Percentiles rank a stretch among this genome's conserved stretches.
phyloP scores from a whole-genome alignment of 2,113 vertebrate genomes.

The Macquaria ambigua region DNA sequence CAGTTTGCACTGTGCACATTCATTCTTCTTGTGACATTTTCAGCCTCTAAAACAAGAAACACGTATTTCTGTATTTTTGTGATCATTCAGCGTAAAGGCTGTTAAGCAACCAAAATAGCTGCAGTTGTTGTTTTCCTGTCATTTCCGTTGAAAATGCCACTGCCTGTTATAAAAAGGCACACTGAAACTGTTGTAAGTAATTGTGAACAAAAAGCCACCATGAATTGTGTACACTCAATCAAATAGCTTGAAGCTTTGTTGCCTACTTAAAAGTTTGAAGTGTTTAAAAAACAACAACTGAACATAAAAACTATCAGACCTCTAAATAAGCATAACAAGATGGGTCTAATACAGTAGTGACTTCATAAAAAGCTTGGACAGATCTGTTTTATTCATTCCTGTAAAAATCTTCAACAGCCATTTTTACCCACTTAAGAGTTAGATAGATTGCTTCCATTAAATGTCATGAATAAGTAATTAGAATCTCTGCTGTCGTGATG shows the following conservation, averaged over 20 bases:
- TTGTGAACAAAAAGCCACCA: slow-evolving; percentile 11
- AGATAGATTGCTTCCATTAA: slow-evolving; percentile 47
- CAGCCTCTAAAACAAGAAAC: slow-evolving; percentile 23
- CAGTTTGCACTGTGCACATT: slow-evolving; percentile 21
- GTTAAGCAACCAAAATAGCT: slow-evolving; percentile 33
- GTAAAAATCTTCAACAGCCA: slow-evolving; percentile 1
- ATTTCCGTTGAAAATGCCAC: slow-evolving; percentile 46
- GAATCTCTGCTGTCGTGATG: slow-evolving; percentile 18
- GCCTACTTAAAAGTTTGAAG: slow-evolving; percentile 4
- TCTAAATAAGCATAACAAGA: neutral
- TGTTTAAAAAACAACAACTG: neutral
- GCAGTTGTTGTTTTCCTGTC: slow-evolving; percentile 24
- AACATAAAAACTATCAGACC: neutral
- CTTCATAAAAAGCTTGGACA: neutral
- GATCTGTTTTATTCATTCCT: slow-evolving; percentile 10
- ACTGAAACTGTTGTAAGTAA: slow-evolving; percentile 7
- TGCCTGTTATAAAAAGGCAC: slow-evolving; percentile 4
- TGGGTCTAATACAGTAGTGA: neutral
- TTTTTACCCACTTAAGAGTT: slow-evolving; percentile 25
- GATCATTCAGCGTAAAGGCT: slow-evolving; percentile 7
- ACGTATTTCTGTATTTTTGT: neutral
- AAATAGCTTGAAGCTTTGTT: slow-evolving; percentile 24
- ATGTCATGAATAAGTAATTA: slow-evolving; percentile 51
- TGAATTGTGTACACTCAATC: slow-evolving; percentile 7
- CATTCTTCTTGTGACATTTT: slow-evolving; percentile 38